These are phyloP conservation scores for Sandelia bainsii DNA, from an alignment of 2,797 vertebrate genomes.

Conservation along the genomic window DNA sequence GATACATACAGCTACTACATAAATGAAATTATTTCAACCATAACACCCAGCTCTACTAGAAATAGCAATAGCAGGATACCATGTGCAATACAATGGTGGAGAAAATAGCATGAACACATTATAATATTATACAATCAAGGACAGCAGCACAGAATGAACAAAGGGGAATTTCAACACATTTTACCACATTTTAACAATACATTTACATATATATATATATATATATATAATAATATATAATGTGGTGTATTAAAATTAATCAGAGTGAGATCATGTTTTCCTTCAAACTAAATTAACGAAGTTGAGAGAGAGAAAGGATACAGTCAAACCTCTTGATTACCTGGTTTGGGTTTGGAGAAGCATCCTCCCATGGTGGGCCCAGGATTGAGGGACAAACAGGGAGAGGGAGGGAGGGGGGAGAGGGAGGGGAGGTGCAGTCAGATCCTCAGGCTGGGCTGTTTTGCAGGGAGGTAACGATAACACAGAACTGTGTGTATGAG, in stretches of 20 bases:
- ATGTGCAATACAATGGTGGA: no score
- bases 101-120: no score
- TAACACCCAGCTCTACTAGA: no score
- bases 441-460: conserved; percentile 67
- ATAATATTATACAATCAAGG: neutral
- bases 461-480: conserved; percentile 67
- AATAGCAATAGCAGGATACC: no score
- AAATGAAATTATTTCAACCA: no score
- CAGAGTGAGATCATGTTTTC: neutral
- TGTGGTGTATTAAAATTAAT: neutral
- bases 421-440: conserved; percentile 66
- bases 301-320: neutral
- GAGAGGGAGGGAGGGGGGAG: conserved; percentile 55
- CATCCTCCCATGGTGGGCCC: conserved; percentile 92
- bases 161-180: neutral
- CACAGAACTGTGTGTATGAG: conserved; percentile 69
- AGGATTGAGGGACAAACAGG: conserved; percentile 72
- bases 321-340: conserved; percentile 70
- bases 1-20: no score
- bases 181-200: neutral
- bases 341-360: conserved; percentile 96
- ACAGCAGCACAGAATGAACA: neutral
- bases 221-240: no score
- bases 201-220: neutral
- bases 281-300: neutral